Percentiles rank a stretch among this genome's conserved stretches.
Conservation (phyloP, 2,797 vertebrate species). For the Fistularia tabacaria region DNA sequence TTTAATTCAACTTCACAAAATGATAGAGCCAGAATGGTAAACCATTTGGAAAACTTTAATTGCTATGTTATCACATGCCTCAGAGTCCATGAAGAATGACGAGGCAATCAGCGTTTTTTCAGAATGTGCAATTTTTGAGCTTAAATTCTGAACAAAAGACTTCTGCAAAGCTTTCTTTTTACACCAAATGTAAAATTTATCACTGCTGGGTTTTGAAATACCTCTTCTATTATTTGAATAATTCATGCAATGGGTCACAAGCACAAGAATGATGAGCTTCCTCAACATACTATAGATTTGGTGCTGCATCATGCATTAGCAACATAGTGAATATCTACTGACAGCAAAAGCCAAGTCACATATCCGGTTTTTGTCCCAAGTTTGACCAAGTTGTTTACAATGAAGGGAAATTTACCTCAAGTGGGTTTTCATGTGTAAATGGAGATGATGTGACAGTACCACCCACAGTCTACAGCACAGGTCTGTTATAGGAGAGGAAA, state of each 20-base stretch:
- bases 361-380: conserved; percentile 12
- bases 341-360: conserved; percentile 26
- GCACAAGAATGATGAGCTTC: not conserved
- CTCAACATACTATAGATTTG: not conserved
- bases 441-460: conserved; percentile 26
- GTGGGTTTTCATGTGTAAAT: conserved; percentile 25
- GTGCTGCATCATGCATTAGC: not conserved
- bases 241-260: conserved; percentile 2
- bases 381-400: conserved; percentile 34
- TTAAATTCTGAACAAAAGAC: conserved; percentile 8
- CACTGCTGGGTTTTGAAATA: not conserved
- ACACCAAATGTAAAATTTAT: not conserved
- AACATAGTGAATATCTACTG: conserved; percentile 10
- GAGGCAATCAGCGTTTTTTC: conserved; percentile 5
- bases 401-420: conserved; percentile 33
- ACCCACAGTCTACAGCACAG: not conserved
- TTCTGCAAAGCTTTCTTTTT: not conserved
- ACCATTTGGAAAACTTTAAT: conserved; percentile 11
- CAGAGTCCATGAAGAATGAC: conserved; percentile 12
- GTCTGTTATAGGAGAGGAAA: conserved; percentile 9
- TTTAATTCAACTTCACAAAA: no score
- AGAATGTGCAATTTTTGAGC: conserved; percentile 4
- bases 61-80: conserved; percentile 12
- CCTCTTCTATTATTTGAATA: conserved; percentile 7
- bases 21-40: not conserved